Percentiles rank a stretch among this genome's conserved stretches.
Conservation (phyloP, 2,888 invertebrate genomes). For the Phoenoteleia sp. region DNA sequence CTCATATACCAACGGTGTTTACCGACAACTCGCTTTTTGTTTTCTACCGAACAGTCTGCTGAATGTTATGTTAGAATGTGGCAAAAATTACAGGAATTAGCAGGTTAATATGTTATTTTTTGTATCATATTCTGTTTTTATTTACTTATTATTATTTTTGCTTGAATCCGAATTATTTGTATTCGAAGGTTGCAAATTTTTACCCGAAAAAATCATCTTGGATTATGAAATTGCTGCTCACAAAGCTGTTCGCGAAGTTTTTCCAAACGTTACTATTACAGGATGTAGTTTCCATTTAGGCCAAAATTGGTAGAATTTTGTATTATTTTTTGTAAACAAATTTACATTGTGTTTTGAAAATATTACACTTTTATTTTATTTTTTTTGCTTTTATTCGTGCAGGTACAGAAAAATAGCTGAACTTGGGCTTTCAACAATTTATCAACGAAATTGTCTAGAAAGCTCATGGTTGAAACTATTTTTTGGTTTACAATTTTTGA, state of each 20-base stretch:
- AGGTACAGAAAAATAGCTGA: slow-evolving; percentile 9
- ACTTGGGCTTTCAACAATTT: slow-evolving; percentile 15
- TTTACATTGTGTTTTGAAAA: too few species aligned
- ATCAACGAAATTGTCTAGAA: background rate
- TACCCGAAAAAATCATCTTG: background rate
- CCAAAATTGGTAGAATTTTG: slow-evolving; percentile 30
- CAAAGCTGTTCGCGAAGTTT: background rate
- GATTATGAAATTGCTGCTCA: slow-evolving; percentile 20
- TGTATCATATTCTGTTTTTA: slow-evolving; percentile 7
- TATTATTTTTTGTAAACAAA: background rate
- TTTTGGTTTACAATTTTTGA: background rate
- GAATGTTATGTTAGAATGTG: slow-evolving; percentile 12
- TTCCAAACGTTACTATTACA: slow-evolving; percentile 6
- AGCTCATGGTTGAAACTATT: slow-evolving; percentile 5
- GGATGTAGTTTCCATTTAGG: slow-evolving; percentile 24
- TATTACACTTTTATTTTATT: too few species aligned
- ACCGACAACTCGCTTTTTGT: slow-evolving; percentile 1
- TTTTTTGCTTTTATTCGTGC: background rate
- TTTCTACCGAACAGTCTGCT: slow-evolving; percentile 3
- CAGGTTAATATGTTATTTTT: background rate
- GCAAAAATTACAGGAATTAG: background rate
- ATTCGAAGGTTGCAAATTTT: slow-evolving; percentile 1
- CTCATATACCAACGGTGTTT: background rate
- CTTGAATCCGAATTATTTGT: too few species aligned
- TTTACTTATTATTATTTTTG: too few species aligned